Evolutionary conservation across 2,797 vertebrate species (phyloP).

Genomic region (Eleutherodactylus coqui): DNA sequence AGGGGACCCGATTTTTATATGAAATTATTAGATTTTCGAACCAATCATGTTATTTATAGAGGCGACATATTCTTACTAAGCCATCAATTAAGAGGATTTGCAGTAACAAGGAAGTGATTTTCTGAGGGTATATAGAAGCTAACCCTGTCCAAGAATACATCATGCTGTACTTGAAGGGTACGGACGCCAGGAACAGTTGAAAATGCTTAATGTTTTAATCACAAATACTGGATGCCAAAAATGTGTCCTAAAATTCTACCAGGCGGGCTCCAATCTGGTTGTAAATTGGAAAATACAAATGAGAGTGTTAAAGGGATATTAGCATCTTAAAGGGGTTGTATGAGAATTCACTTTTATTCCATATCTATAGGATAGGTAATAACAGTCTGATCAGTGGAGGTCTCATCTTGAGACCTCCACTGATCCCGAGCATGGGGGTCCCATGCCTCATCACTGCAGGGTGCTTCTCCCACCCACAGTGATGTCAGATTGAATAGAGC

Average conservation of each 20-base stretch:
- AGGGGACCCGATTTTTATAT: background rate
- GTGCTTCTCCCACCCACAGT: no score
- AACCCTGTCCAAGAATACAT: constrained; percentile 47
- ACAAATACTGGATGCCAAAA: constrained; percentile 30
- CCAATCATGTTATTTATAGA: constrained; percentile 33
- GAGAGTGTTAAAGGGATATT: background rate
- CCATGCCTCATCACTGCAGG: no score
- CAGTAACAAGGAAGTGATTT: constrained; percentile 13
- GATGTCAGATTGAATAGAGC: no score
- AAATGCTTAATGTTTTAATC: constrained; percentile 47
- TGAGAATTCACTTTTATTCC: no score
- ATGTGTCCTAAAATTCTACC: constrained; percentile 12
- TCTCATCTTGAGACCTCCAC: no score
- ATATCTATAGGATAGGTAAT: background rate
- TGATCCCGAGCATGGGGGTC: no score
- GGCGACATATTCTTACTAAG: background rate
- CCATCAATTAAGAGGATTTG: constrained; percentile 23
- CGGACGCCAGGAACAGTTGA: constrained; percentile 39
- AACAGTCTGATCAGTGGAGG: no score
- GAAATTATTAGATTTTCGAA: constrained; percentile 29
- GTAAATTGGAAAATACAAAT: constrained; percentile 3
- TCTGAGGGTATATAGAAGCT: constrained; percentile 21
- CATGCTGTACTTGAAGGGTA: constrained; percentile 12
- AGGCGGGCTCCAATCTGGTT: constrained; percentile 8
- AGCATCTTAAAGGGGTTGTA: background rate